Evolutionary conservation across 2,888 invertebrate species (phyloP).

Genomic region (Athalia rosae): DNA sequence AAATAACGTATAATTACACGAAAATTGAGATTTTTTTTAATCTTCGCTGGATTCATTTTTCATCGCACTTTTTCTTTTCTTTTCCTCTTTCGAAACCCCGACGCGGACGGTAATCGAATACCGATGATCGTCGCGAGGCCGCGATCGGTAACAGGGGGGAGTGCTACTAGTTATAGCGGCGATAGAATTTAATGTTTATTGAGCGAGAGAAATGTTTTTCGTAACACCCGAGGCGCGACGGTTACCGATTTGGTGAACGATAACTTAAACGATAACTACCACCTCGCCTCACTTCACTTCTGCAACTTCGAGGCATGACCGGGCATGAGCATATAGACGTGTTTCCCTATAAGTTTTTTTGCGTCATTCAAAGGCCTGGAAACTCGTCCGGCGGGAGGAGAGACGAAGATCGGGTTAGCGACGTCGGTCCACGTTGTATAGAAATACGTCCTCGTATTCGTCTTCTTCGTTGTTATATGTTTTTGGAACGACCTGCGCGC

Average conservation of each 20-base stretch:
- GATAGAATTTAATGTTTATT: conserved; percentile 36
- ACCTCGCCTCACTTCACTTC: neutral
- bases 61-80: neutral
- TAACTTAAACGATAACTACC: conserved; percentile 40
- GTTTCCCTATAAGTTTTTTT: too few relatives aligned
- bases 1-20: too few relatives aligned
- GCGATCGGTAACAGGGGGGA: too few relatives aligned
- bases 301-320: too few relatives aligned
- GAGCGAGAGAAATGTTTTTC: conserved; percentile 30
- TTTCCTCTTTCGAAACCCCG: neutral
- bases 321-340: too few relatives aligned
- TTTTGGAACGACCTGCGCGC: conserved; percentile 21
- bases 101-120: too few relatives aligned
- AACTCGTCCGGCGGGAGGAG: neutral
- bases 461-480: conserved; percentile 3
- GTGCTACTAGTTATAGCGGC: conserved; percentile 1
- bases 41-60: too few relatives aligned
- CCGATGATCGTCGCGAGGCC: too few relatives aligned
- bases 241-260: conserved; percentile 37
- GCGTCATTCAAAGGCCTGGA: neutral
- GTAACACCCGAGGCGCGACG: conserved; percentile 35
- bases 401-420: neutral
- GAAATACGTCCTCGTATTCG: neutral
- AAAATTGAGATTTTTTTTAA: too few relatives aligned
- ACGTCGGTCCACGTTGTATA: too few relatives aligned